These are phyloP conservation scores for Panagrolaimus sp. DNA, from an alignment of 1,140 invertebrate genomes.

Conservation along the genomic window DNA sequence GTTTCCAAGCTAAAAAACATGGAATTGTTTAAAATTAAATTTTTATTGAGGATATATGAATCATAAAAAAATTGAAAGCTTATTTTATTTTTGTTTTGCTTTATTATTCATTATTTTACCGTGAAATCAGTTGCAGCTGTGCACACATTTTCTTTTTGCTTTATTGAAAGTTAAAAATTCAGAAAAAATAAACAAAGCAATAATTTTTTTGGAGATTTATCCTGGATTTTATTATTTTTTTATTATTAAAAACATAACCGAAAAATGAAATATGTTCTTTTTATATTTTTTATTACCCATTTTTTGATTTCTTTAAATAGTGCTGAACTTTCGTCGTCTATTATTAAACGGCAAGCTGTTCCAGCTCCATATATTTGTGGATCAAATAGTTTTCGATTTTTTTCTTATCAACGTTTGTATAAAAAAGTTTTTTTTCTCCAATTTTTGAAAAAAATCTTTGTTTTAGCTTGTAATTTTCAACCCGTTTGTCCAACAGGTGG, in stretches of 20 bases:
- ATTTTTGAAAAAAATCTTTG: conserved; percentile 15
- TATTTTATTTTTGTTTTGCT: conserved; percentile 10
- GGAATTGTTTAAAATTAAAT: conserved; percentile 19
- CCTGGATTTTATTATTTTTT: not conserved
- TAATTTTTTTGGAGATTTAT: not conserved
- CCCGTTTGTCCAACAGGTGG: conserved; percentile 33
- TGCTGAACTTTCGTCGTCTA: not conserved
- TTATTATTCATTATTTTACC: not conserved
- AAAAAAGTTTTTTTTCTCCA: not conserved
- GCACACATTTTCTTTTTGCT: not conserved
- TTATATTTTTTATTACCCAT: conserved; percentile 1
- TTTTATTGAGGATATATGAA: not conserved
- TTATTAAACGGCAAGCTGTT: conserved; percentile 19
- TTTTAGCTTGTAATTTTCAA: conserved; percentile 39
- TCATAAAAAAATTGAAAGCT: not conserved
- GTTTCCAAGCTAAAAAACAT: conserved; percentile 63
- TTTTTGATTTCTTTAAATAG: not conserved
- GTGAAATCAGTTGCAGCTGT: not conserved
- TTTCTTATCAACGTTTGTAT: conserved; percentile 33
- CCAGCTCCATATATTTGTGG: conserved; percentile 34
- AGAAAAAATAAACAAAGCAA: no score
- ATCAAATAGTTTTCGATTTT: conserved; percentile 32
- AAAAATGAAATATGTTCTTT: conserved; percentile 9
- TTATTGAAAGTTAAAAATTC: not conserved
- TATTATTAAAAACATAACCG: conserved; percentile 1